Evolutionary conservation across 2,888 invertebrate species (phyloP).

Genomic region (Branchellion lobata): DNA sequence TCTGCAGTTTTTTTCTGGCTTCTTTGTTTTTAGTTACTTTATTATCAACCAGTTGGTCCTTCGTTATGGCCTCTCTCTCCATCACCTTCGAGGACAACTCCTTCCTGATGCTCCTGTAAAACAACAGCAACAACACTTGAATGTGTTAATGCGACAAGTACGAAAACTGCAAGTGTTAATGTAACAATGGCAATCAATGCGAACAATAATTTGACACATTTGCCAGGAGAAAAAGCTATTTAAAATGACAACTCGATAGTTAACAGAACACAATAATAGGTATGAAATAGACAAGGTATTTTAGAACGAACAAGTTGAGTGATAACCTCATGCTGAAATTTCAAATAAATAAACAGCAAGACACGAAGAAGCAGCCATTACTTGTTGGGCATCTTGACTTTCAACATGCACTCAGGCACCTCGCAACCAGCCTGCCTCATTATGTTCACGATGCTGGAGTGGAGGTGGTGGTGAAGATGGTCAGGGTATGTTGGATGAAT

Average conservation of each 20-base stretch:
- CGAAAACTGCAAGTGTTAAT: too few species aligned
- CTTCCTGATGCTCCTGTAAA: constrained; percentile 4
- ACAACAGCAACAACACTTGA: too few species aligned
- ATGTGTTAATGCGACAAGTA: too few species aligned
- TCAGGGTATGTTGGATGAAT: not conserved
- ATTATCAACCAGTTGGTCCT: not conserved
- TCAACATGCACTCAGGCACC: constrained; percentile 86
- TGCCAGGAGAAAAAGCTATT: too few species aligned
- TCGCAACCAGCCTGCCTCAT: constrained; percentile 86
- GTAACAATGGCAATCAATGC: too few species aligned
- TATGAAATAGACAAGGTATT: too few species aligned
- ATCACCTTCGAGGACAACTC: constrained; percentile 7
- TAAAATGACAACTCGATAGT: too few species aligned
- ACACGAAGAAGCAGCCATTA: not conserved
- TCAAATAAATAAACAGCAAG: not conserved
- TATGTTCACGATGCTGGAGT: constrained; percentile 79
- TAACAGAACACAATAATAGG: too few species aligned
- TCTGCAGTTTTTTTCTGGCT: constrained; percentile 8
- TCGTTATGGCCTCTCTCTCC: constrained; percentile 24
- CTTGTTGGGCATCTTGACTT: constrained; percentile 58
- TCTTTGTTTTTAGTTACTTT: constrained; percentile 1
- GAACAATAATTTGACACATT: too few species aligned
- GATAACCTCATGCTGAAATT: too few species aligned
- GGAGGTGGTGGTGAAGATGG: not conserved
- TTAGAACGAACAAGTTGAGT: too few species aligned